Conservation (phyloP, 1,140 invertebrate genomes). For the Pogonus chalceus region DNA sequence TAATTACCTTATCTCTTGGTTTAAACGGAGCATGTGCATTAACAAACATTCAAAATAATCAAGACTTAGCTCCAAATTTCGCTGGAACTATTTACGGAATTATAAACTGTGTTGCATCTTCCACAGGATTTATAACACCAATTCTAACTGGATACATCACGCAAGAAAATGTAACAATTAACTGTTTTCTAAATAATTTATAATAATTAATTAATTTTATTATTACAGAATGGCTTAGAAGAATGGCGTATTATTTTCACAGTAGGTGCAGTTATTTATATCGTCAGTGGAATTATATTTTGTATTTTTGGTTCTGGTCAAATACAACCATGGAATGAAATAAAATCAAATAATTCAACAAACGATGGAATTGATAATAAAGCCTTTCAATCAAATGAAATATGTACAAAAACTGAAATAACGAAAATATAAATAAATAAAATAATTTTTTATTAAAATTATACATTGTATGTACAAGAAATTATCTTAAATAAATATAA, state of each 20-base stretch:
- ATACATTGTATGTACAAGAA: too few species aligned
- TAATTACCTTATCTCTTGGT: constrained; percentile 64
- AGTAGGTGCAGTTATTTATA: constrained; percentile 42
- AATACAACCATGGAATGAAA: constrained; percentile 38
- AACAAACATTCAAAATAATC: constrained; percentile 73
- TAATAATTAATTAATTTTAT: not conserved
- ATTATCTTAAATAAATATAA: too few species aligned
- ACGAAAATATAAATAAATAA: too few species aligned
- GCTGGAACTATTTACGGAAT: constrained; percentile 67
- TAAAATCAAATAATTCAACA: too few species aligned
- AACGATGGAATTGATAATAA: too few species aligned
- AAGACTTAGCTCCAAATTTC: constrained; percentile 74
- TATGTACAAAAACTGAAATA: too few species aligned
- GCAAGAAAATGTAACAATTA: constrained; percentile 40
- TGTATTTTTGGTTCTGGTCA: constrained; percentile 37
- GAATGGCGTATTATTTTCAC: constrained; percentile 53
- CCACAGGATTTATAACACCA: constrained; percentile 62
- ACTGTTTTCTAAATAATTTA: not conserved
- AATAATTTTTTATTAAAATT: too few species aligned
- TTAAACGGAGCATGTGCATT: constrained; percentile 75
- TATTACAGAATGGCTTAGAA: constrained; percentile 40
- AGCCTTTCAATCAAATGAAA: too few species aligned
- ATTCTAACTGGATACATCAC: constrained; percentile 58
- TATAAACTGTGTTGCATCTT: constrained; percentile 61
- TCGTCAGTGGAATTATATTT: constrained; percentile 42